Percentiles rank a stretch among this genome's conserved stretches.
Evolutionary conservation across 2,888 invertebrate species (phyloP).

Genomic region (Chaetogeoica ovagalla): DNA sequence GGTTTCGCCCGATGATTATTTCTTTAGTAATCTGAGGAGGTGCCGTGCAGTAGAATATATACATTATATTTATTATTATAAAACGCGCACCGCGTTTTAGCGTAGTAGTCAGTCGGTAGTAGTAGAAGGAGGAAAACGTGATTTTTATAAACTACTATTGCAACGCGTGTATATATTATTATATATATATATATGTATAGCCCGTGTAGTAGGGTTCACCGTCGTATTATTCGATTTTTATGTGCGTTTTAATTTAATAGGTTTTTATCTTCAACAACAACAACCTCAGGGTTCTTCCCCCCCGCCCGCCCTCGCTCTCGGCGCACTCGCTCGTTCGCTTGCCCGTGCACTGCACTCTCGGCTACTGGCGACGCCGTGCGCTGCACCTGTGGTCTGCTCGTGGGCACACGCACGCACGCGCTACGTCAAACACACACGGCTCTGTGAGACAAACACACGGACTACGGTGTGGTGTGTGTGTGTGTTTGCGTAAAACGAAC

Average conservation of each 20-base stretch:
- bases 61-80: too few relatives aligned
- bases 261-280: conserved; percentile 38
- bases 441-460: too few relatives aligned
- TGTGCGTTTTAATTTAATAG: conserved; percentile 47
- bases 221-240: conserved; percentile 8
- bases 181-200: neutral
- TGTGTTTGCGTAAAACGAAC: conserved; percentile 11
- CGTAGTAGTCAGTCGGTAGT: neutral
- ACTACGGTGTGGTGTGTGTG: too few relatives aligned
- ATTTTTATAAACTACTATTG: too few relatives aligned
- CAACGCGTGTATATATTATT: neutral
- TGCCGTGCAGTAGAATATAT: neutral
- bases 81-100: neutral
- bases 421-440: neutral
- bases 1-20: conserved; percentile 48
- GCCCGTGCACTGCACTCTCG: neutral
- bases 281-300: conserved; percentile 51
- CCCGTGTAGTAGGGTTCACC: neutral
- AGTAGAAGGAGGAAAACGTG: too few relatives aligned
- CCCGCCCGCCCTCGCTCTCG: neutral
- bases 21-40: conserved; percentile 53
- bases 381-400: conserved; percentile 42
- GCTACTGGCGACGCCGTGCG: conserved; percentile 24
- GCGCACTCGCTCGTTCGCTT: neutral
- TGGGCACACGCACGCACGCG: conserved; percentile 3